Evolutionary conservation across 2,113 vertebrate genomes (phyloP).

Genomic region (Astur gentilis): DNA sequence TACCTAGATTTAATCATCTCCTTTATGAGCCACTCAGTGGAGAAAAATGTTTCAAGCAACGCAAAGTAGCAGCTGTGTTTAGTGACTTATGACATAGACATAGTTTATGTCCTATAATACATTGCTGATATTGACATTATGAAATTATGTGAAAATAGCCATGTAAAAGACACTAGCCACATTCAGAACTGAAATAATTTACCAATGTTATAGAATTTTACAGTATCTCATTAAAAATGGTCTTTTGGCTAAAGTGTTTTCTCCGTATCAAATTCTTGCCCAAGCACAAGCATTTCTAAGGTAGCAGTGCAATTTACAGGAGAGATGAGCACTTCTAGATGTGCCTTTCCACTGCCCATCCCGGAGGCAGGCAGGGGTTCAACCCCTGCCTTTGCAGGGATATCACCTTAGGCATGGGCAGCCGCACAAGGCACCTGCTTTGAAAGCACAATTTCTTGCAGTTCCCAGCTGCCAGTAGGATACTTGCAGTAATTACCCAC

Average conservation of each 20-base stretch:
- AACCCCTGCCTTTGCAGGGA: background rate
- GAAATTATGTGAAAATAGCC: background rate
- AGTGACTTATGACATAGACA: background rate
- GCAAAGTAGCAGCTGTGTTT: background rate
- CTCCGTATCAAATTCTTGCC: background rate
- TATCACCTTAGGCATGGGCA: fast-evolving
- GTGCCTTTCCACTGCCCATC: fast-evolving
- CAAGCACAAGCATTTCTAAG: background rate
- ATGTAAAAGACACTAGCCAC: background rate
- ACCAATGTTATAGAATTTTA: background rate
- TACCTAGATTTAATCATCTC: background rate
- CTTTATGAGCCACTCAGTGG: background rate
- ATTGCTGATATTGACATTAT: background rate
- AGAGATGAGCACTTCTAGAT: background rate
- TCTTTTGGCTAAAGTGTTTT: background rate
- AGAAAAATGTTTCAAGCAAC: background rate
- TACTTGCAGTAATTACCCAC: background rate
- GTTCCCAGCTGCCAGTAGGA: background rate
- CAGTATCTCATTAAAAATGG: background rate
- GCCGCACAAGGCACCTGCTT: background rate
- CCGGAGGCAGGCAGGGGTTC: fast-evolving
- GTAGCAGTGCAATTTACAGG: background rate
- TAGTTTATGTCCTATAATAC: background rate
- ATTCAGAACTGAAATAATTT: background rate
- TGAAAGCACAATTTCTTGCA: background rate